phyloP scores from a whole-genome alignment of 2,888 invertebrate species.

The Cephus pygmeus region DNA sequence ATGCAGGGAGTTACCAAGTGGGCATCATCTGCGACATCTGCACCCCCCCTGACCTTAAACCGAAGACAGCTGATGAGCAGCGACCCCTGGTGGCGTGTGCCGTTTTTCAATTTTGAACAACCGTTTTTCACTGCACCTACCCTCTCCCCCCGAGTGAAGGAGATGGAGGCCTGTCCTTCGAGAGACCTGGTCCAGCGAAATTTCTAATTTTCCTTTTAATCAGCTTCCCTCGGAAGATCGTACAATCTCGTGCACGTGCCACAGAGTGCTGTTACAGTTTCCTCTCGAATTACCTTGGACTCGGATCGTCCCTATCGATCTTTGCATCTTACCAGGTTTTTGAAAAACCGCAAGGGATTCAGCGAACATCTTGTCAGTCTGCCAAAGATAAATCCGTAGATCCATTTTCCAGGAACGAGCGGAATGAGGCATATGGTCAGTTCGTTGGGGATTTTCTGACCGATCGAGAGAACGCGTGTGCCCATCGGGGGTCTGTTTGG shows the following conservation, averaged over 20 bases:
- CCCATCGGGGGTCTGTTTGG: conserved; percentile 49
- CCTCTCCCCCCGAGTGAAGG: no score
- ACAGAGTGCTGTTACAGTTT: not conserved
- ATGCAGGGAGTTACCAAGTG: no score
- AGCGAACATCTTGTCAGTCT: conserved; percentile 13
- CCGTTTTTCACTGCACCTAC: conserved; percentile 14
- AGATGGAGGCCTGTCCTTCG: conserved; percentile 16
- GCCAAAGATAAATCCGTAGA: conserved; percentile 45
- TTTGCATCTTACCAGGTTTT: not conserved
- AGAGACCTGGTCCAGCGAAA: no score
- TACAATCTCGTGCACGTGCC: not conserved
- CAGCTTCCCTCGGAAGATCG: not conserved
- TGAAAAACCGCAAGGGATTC: conserved; percentile 18
- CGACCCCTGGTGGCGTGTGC: conserved; percentile 37
- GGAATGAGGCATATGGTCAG: conserved; percentile 43
- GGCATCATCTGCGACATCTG: conserved; percentile 29
- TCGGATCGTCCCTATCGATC: not conserved
- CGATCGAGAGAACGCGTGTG: conserved; percentile 40
- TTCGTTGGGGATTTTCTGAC: conserved; percentile 34
- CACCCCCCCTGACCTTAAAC: no score
- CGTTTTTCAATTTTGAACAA: conserved; percentile 47
- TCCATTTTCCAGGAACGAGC: conserved; percentile 37
- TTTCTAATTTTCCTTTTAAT: no score
- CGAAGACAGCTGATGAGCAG: conserved; percentile 45
- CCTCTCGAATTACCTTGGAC: no score